phyloP scores from a whole-genome alignment of 2,888 invertebrate genomes.

The Oscheius sp. region DNA sequence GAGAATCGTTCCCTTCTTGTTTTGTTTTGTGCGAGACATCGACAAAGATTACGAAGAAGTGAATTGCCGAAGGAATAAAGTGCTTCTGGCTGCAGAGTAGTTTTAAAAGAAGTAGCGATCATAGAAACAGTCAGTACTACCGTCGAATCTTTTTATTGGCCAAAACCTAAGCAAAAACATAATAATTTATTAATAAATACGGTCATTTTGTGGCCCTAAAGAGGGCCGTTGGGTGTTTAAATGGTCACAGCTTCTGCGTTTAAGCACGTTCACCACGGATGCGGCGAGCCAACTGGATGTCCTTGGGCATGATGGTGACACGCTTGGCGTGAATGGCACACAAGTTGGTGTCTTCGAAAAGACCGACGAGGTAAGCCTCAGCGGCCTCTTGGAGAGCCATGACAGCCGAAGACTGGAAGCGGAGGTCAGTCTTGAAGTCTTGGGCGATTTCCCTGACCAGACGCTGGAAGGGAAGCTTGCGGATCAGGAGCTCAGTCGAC shows the following conservation, averaged over 20 bases:
- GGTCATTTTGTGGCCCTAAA: conserved; percentile 25
- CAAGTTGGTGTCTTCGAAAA: conserved; percentile 93
- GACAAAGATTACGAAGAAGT: no score
- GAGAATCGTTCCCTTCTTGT: no score
- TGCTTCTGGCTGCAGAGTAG: no score
- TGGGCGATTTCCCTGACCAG: conserved; percentile 95
- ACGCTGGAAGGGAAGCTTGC: conserved; percentile 84
- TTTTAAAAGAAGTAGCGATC: no score
- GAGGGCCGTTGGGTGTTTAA: conserved; percentile 25
- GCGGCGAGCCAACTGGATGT: conserved; percentile 89
- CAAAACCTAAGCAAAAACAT: no score
- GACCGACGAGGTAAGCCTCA: conserved; percentile 88
- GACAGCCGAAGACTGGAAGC: conserved; percentile 94
- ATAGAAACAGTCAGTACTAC: no score
- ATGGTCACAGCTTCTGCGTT: no score
- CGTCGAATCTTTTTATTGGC: no score
- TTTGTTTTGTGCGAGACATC: no score
- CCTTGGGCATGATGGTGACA: conserved; percentile 97
- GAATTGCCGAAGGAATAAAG: no score
- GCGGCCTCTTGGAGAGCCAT: conserved; percentile 84
- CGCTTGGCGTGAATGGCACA: conserved; percentile 96
- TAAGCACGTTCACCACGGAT: conserved; percentile 73
- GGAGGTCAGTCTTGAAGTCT: conserved; percentile 76
- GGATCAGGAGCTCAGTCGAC: conserved; percentile 56
- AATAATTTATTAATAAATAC: no score